Evolutionary conservation across 2,888 invertebrate genomes (phyloP).

Genomic region (Stegana nigrithorax): DNA sequence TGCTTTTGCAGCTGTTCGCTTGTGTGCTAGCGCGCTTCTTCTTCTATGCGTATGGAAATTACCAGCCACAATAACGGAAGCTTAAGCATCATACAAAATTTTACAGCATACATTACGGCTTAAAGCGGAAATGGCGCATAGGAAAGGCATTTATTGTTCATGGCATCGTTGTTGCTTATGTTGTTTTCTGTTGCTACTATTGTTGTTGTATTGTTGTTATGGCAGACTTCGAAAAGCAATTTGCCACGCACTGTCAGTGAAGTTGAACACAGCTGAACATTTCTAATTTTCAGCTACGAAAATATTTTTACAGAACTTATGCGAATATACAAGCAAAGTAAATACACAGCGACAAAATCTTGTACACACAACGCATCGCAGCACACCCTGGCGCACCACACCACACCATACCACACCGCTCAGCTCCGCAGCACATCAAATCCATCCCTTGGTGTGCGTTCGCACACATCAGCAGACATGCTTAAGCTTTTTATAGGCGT

Average conservation of each 20-base stretch:
- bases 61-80: constrained; percentile 18
- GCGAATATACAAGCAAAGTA: constrained; percentile 26
- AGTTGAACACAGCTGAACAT: constrained; percentile 58
- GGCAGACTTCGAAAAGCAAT: constrained; percentile 55
- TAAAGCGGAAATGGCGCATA: constrained; percentile 44
- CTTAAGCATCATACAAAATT: constrained; percentile 2
- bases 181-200: constrained; percentile 49
- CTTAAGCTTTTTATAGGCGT: no score
- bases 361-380: constrained; percentile 23
- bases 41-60: constrained; percentile 51
- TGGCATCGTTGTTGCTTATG: constrained; percentile 43
- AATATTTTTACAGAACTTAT: constrained; percentile 52
- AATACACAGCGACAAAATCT: neutral
- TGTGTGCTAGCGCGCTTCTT: no score
- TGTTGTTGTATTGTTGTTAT: constrained; percentile 3
- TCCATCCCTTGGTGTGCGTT: no score
- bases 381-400: no score
- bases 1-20: no score
- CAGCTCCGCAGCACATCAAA: no score
- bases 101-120: constrained; percentile 38
- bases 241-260: constrained; percentile 61
- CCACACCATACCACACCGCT: no score
- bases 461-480: no score
- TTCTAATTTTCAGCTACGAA: constrained; percentile 60
- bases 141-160: constrained; percentile 43